phyloP scores from a whole-genome alignment of 2,113 vertebrate species.

The Aix galericulata region DNA sequence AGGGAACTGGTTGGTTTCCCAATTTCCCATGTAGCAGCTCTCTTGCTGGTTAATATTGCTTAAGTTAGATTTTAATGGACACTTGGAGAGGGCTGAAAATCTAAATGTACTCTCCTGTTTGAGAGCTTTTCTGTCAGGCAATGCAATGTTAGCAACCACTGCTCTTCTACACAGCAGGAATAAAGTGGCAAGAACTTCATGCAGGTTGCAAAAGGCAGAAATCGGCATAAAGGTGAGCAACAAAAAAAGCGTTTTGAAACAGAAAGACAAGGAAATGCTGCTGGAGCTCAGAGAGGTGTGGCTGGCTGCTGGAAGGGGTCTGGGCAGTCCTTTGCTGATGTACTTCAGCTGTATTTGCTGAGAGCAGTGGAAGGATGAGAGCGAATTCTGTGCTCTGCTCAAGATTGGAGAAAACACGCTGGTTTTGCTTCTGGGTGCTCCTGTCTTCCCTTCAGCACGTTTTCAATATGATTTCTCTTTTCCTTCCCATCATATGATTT shows the following conservation, averaged over 20 bases:
- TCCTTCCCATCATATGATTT: not conserved
- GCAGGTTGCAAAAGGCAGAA: not conserved
- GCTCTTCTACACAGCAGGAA: not conserved
- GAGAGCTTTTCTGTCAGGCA: not conserved
- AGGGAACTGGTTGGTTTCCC: not conserved
- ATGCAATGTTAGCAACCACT: not conserved
- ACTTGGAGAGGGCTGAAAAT: too few species aligned
- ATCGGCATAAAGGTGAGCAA: not conserved
- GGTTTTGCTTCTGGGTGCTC: not conserved
- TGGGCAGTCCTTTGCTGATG: not conserved
- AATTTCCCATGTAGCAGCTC: not conserved
- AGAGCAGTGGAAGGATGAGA: not conserved
- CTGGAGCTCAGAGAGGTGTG: not conserved
- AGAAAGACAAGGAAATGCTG: fast-evolving
- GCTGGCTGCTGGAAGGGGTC: not conserved
- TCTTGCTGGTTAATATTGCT: not conserved
- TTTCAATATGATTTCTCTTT: not conserved
- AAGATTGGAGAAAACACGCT: not conserved
- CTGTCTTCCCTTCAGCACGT: not conserved
- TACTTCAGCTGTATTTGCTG: not conserved
- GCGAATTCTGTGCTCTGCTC: not conserved
- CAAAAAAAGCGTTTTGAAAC: not conserved
- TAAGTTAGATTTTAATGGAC: not conserved
- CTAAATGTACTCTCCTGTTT: not conserved
- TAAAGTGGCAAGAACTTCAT: not conserved